Base-by-base conservation (phyloP, 2,797 vertebrate genomes). In the Ctenochaetus hawaiiensis region DNA sequence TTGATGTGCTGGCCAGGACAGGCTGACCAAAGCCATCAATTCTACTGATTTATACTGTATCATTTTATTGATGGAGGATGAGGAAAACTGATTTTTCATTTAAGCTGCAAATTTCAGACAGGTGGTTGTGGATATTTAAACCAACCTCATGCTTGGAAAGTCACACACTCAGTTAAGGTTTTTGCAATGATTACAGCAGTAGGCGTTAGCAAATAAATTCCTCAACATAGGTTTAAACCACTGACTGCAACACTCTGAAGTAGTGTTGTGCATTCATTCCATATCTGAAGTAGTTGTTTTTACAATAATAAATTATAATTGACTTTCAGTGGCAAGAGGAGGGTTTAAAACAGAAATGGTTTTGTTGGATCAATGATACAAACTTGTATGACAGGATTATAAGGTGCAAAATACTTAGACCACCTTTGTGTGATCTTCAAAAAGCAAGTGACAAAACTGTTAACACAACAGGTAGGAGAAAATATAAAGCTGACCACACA, bases 181-280 rank as follows among this genome's bases (percentile, higher is more conserved):
- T 63, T 70, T 49, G 3, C 51, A 53, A 64, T 26, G 20, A 67
- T 60, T 56, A 26, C 7, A 12, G 20, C 43, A 73, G 67, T 26
- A 65, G 23, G 53, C 1, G 1, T 41, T 43, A 59, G 37, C 20
- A 52, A 57, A 69, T 26, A 41, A 65, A 26, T 10, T 20, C 23
- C 8, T 75, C 37, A 48, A 58, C 43, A 49, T 12, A 49, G 34
- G 62, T 20, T 69, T 69, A n/a, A 17, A 8, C 1, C 26, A 61
- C 22, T 49, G 39, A 57, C 45, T 65, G 13, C 34, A 52, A 48
- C 52, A 58, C 51, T 43, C 60, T 52, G 69, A 45, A 11, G 45
- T 39, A 76, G 18, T 63, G 47, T 54, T 59, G 34, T 73, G 51
- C n/a, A 61, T 54, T 75, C 4, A 30, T 34, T 48, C 8, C 47